Evolutionary conservation across 2,888 invertebrate species (phyloP).

Genomic region (Ophonus ardosiacus): DNA sequence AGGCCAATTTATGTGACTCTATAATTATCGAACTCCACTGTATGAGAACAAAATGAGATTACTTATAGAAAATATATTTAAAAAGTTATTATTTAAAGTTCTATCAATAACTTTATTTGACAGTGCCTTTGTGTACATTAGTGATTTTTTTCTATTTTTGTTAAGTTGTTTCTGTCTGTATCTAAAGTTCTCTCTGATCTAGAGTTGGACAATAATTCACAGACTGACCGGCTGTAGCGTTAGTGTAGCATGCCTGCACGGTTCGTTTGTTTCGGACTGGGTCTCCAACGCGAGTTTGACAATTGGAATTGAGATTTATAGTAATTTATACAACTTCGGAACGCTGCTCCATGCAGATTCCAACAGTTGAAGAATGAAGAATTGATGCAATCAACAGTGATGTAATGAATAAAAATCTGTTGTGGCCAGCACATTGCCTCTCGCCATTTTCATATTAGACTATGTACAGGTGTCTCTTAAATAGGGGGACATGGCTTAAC

Average conservation of each 20-base stretch:
- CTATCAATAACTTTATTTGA: too few relatives aligned
- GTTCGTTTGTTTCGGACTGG: not conserved
- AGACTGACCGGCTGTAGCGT: conserved; percentile 10
- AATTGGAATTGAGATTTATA: conserved; percentile 51
- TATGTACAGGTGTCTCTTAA: too few relatives aligned
- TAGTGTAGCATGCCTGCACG: conserved; percentile 46
- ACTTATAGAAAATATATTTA: too few relatives aligned
- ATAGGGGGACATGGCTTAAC: too few relatives aligned
- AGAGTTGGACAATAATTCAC: conserved; percentile 33
- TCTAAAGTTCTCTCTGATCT: not conserved
- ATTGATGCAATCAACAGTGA: conserved; percentile 16
- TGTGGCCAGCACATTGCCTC: not conserved
- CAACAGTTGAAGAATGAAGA: not conserved
- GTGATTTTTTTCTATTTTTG: too few relatives aligned
- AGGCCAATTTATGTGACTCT: too few relatives aligned
- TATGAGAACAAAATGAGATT: too few relatives aligned
- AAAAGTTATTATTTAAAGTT: too few relatives aligned
- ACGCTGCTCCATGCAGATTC: conserved; percentile 1
- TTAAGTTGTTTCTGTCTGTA: too few relatives aligned
- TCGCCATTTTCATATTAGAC: too few relatives aligned
- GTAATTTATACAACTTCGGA: conserved; percentile 4
- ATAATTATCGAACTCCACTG: too few relatives aligned
- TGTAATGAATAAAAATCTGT: not conserved
- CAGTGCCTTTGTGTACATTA: too few relatives aligned
- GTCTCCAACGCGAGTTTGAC: conserved; percentile 36